Conservation (phyloP, 2,888 invertebrate species). For the Cryptops parisi region DNA sequence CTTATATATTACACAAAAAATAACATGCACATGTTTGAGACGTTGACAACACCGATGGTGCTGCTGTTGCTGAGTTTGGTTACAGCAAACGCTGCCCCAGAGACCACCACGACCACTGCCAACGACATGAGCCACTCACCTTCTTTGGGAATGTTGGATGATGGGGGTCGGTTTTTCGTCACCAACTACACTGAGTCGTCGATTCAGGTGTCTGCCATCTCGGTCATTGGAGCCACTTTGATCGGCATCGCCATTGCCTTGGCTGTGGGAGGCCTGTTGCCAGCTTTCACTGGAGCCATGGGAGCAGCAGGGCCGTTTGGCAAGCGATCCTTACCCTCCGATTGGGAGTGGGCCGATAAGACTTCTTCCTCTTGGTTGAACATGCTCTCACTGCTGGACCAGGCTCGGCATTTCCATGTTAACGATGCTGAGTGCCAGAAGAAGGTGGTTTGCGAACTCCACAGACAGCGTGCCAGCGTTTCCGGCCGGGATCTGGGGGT, state of each 20-base stretch:
- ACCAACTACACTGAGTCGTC: not conserved
- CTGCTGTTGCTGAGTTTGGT: too few relatives aligned
- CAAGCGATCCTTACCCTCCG: slow-evolving; percentile 7
- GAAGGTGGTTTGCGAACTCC: slow-evolving; percentile 18
- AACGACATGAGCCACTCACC: too few relatives aligned
- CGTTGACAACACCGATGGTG: too few relatives aligned
- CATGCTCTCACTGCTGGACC: slow-evolving; percentile 3
- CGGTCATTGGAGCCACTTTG: slow-evolving; percentile 12
- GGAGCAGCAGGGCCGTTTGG: slow-evolving; percentile 3
- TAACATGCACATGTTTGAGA: too few relatives aligned
- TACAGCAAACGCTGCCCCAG: too few relatives aligned
- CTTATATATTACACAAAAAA: too few relatives aligned
- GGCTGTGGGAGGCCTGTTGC: slow-evolving; percentile 12
- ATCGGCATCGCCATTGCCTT: slow-evolving; percentile 14
- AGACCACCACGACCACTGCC: too few relatives aligned
- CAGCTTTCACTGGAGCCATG: slow-evolving; percentile 7
- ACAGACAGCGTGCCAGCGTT: slow-evolving; percentile 11
- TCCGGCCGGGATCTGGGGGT: slow-evolving; percentile 9
- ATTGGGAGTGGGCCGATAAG: not conserved
- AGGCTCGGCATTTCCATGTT: slow-evolving; percentile 12
- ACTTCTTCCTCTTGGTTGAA: not conserved
- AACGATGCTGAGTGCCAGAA: slow-evolving; percentile 18
- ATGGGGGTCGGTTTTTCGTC: slow-evolving; percentile 8
- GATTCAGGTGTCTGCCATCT: slow-evolving; percentile 12
- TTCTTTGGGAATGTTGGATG: too few relatives aligned